Evolutionary conservation across 1,140 invertebrate species (phyloP), one percentile per base, ranked within the genome.

Genomic region (Vollenhovia emeryi): DNA sequence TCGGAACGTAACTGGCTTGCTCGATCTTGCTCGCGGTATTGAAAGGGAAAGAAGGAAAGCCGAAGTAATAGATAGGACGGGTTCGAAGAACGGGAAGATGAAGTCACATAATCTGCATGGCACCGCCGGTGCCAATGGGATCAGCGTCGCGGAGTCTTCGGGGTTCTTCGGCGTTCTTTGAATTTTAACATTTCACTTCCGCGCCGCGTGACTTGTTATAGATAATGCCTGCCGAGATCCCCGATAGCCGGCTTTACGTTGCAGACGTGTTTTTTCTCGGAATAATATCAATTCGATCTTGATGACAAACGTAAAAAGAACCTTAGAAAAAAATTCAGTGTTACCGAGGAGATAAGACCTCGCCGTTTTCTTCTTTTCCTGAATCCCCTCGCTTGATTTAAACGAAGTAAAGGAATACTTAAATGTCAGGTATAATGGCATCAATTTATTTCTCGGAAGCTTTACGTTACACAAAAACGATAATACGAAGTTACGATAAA

Each of bases 151-250:
- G 21, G 33, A 30, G 36, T 45, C 64, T 73, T 24, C 36, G 43
- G 30, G 50, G 18, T 57, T 30, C 64, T 57, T 13, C 24, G 21
- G 21, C 36, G 24, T 57, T 45, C 66, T 71, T 82, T 82, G 78
- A 82, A 82, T 82, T 82, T 82, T 82, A 82, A 82, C 78, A 68
- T 71, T 82, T 57, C 66, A 73, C 66, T 73, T 57, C 50, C 36
- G n/a, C n/a, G n/a, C n/a, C n/a, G n/a, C n/a, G 8, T 21, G 27
- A n/a, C 40, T 82, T 40, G 64, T 82, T 82, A 82, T 82, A 50
- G 78, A 33, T 24, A 18, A 82, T 57, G 52, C 36, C 27, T 57
- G 2, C n/a, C 48, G 21, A 27, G 60, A 82, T 57, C 7, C 18
- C 21, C 33, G 64, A 66, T 68, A 52, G 24, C 7, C 48, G 13